Base-by-base conservation (phyloP, 2,888 invertebrate species). In the Mimumesa dahlbomi region DNA sequence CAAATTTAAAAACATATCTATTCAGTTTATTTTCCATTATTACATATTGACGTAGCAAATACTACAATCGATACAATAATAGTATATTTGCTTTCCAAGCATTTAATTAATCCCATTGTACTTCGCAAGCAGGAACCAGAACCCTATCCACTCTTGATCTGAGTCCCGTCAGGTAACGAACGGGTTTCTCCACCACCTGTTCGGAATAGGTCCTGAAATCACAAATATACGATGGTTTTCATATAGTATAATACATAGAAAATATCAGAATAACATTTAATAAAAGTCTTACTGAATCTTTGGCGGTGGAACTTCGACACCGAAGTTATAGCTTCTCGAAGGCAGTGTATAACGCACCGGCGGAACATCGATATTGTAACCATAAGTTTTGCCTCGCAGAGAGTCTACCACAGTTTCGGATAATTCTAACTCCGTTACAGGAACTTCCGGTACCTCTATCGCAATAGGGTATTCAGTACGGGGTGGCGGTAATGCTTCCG, bases 41-140 rank as follows among this genome's bases (percentile, higher is more conserved):
- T n/a, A n/a, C n/a, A n/a, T n/a, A n/a, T n/a, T n/a, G n/a, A n/a
- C n/a, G n/a, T n/a, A n/a, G n/a, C n/a, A n/a, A n/a, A n/a, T n/a
- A n/a, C n/a, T n/a, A n/a, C n/a, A n/a, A n/a, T n/a, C n/a, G n/a
- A n/a, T n/a, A n/a, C n/a, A n/a, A n/a, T n/a, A n/a, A n/a, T n/a
- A n/a, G n/a, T n/a, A n/a, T n/a, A n/a, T n/a, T n/a, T n/a, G n/a
- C n/a, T n/a, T n/a, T n/a, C n/a, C n/a, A n/a, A n/a, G n/a, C n/a
- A n/a, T n/a, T n/a, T n/a, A n/a, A n/a, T n/a, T n/a, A n/a, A n/a
- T n/a, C n/a, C n/a, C n/a, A n/a, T n/a, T n/a, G n/a, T 31, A 38
- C 7, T 16, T 79, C 69, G 19, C 73, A 79, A 14, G 77, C 79
- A 1, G 83, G 82, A 21, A 83, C 38, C 18, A 83, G 57, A n/a